These are phyloP conservation scores for Sakesphorus luctuosus DNA, from an alignment of 2,113 vertebrate species.

Conservation along the genomic window DNA sequence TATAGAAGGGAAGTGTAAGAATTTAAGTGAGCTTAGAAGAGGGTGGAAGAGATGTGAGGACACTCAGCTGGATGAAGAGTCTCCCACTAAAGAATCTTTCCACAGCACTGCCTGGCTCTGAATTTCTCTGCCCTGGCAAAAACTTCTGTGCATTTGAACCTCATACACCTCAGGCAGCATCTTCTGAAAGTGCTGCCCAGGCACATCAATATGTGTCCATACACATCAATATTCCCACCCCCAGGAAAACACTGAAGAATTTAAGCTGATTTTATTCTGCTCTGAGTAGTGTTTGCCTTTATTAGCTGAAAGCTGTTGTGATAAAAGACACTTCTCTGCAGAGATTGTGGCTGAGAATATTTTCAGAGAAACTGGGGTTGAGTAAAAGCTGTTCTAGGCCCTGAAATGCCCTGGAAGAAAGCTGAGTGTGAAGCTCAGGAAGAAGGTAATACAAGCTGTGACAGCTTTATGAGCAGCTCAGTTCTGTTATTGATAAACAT, in stretches of 20 bases:
- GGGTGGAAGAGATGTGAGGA: background rate
- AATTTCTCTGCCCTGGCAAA: background rate
- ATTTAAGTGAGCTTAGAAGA: background rate
- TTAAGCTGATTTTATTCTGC: background rate
- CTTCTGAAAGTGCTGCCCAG: background rate
- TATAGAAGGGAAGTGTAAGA: background rate
- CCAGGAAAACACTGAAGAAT: background rate
- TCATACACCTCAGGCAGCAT: background rate
- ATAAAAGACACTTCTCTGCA: background rate
- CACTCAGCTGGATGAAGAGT: background rate
- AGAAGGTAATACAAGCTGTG: background rate
- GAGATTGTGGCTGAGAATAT: background rate
- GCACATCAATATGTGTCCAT: background rate
- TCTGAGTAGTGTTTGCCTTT: background rate
- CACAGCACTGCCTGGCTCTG: background rate
- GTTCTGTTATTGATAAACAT: constrained; percentile 53
- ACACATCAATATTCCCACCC: background rate
- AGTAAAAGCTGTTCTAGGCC: background rate
- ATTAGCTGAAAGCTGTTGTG: background rate
- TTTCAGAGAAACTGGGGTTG: background rate
- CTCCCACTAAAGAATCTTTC: background rate
- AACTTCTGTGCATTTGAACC: background rate
- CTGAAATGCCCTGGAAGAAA: constrained; percentile 1
- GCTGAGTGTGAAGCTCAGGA: background rate
- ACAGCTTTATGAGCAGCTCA: constrained; percentile 46